Base-by-base conservation (phyloP, 2,888 invertebrate genomes). In the Orthosia cruda region DNA sequence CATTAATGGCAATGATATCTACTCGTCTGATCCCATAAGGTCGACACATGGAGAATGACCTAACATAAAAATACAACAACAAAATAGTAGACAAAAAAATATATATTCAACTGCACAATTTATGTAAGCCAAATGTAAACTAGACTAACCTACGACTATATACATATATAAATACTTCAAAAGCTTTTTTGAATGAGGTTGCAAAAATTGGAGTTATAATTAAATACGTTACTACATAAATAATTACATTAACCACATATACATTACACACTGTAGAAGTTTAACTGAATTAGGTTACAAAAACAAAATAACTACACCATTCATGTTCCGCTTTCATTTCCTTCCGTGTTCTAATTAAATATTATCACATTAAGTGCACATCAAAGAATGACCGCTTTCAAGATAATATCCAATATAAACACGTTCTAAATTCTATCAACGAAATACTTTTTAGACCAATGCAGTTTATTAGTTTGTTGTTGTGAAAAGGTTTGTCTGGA, bases 321-420 rank as follows among this genome's bases (percentile, higher is more conserved):
- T 54, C 45, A 20, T 68, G 26, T 68, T 58, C 76, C 32, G n/a
- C 3, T 75, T 71, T 40, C 18, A 55, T 70, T 68, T 18, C 68
- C 54, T 68, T 81, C 68, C 84, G 52, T 47, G 71, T 71, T 62
- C 81, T 66, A 76, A 68, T 81, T 85, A 49, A 65, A 76, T 52
- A 47, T 81, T 71, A 81, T 84, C 23, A 76, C 65, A 76, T 67
- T 81, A 76, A 82, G 82, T 82, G 82, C 82, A 85, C 82, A 71
- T 82, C 81, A 82, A 82, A 82, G 77, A 75, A 15, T 49, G 52
- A 47, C 16, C 50, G 50, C n/a, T 55, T 47, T 70, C 62, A 20
- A 64, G 4, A 80, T 57, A 18, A 84, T 54, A n/a, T 68, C 13
- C 18, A 15, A 64, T 49, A 45, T 15, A 62, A 55, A 69, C 45